Base-by-base conservation (phyloP, 2,888 invertebrate species). In the Microchrysa polita region DNA sequence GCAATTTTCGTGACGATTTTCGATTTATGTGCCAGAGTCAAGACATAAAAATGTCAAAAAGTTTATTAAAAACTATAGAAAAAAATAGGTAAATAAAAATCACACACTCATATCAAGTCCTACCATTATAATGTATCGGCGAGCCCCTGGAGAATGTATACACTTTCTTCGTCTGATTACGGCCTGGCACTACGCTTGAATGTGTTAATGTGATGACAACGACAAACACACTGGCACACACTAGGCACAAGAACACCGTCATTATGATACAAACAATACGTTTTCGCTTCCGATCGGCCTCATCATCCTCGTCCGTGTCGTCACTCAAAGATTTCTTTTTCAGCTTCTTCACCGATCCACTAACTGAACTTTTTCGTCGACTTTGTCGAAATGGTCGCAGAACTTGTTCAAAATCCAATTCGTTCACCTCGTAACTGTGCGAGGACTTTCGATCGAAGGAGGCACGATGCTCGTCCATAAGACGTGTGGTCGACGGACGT, bases 171-270 rank as follows among this genome's bases (percentile, higher is more conserved):
- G 89, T 88, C 83, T 90, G 89, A 82, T 88, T 87, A 83, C 89
- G 88, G 76, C 88, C 88, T 80, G 87, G 88, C 75, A 88, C 86
- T 80, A 90, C 89, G 79, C 90, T 88, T 84, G 90, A 88, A 86
- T 90, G 91, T 61, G 91, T 93, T 82, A 93, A 87, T 73, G 93
- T 93, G 80, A 93, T 89, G 81, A 93, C 89, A 81, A 93, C 92
- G 80, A 91, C 91, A 80, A 92, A 88, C 77, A 93, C 89, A 80
- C 92, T 90, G 75, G 92, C 90, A 80, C 90, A 87, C 78, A 91
- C 88, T 80, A 93, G 87, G 82, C 92, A 91, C 83, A 91, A 86
- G 85, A 92, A 92, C 44, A 91, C 91, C 44, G 89, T 91, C 77
- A 92, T 88, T 75, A 93, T 89, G 79, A 91, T 88, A 80, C 90